phyloP scores from a whole-genome alignment of 2,113 vertebrate genomes.

The Brachypodius melanocephalos region DNA sequence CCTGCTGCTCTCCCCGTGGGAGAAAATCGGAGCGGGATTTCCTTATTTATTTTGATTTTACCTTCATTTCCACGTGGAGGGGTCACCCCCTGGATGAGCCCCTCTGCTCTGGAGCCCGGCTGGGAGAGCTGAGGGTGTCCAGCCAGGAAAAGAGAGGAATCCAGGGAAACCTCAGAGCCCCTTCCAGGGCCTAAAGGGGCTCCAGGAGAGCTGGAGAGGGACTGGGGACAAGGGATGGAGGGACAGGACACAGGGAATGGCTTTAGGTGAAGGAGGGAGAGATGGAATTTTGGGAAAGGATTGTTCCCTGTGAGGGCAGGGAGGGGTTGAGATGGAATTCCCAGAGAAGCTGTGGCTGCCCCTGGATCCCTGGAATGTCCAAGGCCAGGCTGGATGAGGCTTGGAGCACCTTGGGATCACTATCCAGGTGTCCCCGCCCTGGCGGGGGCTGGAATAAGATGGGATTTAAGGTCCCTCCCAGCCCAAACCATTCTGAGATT shows the following conservation, averaged over 20 bases:
- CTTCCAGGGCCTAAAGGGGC: neutral
- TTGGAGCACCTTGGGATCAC: neutral
- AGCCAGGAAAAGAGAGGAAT: neutral
- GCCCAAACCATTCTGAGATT: neutral
- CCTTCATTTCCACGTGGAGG: neutral
- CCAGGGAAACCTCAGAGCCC: neutral
- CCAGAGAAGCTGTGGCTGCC: neutral
- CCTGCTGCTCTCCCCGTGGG: neutral
- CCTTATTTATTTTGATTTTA: neutral
- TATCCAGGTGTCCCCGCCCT: neutral
- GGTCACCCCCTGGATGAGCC: neutral
- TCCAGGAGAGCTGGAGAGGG: neutral
- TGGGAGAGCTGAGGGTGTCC: neutral
- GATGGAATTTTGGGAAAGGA: neutral
- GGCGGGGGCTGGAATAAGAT: neutral
- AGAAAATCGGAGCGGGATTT: neutral
- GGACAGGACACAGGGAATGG: neutral
- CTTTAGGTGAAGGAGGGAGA: neutral
- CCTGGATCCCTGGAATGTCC: neutral
- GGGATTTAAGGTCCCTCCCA: neutral
- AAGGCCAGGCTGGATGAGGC: fast-evolving
- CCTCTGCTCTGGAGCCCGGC: neutral
- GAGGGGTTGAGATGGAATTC: neutral
- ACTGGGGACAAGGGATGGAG: neutral
- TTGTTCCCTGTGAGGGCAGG: fast-evolving